Conservation (phyloP, 2,797 vertebrate genomes). For the Pogonophryne albipinna region DNA sequence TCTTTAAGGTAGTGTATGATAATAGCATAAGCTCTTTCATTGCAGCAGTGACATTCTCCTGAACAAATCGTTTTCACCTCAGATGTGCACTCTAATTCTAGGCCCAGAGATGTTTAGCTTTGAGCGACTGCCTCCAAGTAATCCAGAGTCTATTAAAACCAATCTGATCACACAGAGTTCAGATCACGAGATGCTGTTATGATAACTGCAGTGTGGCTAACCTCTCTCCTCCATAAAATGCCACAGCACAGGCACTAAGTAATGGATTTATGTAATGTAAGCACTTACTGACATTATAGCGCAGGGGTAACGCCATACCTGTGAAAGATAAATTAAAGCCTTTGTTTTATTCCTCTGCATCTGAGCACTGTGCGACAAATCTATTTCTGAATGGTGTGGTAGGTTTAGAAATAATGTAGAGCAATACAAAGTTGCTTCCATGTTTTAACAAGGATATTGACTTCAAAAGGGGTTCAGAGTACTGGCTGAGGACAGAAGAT, state of each 20-base stretch:
- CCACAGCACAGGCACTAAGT: constrained; percentile 84
- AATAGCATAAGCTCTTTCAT: constrained; percentile 83
- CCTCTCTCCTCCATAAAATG: constrained; percentile 88
- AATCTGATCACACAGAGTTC: constrained; percentile 87
- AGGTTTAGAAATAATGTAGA: constrained; percentile 38
- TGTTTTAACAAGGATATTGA: constrained; percentile 61
- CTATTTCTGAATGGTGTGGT: constrained; percentile 43
- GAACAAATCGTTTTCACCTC: constrained; percentile 85
- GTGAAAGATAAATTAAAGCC: constrained; percentile 79
- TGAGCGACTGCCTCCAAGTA: constrained; percentile 83
- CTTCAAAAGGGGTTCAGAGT: constrained; percentile 69
- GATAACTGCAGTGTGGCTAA: constrained; percentile 86
- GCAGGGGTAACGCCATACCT: constrained; percentile 75
- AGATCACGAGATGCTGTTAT: constrained; percentile 86
- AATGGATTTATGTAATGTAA: constrained; percentile 89
- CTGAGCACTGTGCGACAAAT: constrained; percentile 46
- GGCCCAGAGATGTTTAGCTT: constrained; percentile 84
- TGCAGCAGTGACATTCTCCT: constrained; percentile 85
- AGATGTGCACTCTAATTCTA: constrained; percentile 84
- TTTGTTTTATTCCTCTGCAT: constrained; percentile 68
- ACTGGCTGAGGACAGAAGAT: constrained; percentile 47
- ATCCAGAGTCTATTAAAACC: constrained; percentile 88
- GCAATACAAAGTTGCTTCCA: constrained; percentile 40
- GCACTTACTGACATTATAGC: constrained; percentile 87
- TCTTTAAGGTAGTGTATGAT: constrained; percentile 82